A percentile compares a stretch with the other conserved stretches of the same genome.
These are phyloP conservation scores for Orchestia grillus DNA, from an alignment of 1,140 invertebrate species.

Conservation along the genomic window DNA sequence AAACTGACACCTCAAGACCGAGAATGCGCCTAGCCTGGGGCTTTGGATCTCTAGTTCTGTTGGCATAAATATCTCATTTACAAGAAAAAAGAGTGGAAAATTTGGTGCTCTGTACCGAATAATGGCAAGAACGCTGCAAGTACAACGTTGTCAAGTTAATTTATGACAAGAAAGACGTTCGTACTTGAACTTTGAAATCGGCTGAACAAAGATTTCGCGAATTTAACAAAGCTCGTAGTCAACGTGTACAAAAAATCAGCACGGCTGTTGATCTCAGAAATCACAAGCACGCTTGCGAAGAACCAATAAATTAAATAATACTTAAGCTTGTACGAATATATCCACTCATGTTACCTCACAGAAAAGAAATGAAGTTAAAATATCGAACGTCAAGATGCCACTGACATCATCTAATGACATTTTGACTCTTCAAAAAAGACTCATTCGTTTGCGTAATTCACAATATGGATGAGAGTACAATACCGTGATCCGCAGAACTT, in stretches of 20 bases:
- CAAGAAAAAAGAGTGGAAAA: not conserved
- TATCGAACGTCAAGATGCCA: not conserved
- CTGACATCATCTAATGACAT: not conserved
- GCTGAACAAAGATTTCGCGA: not conserved
- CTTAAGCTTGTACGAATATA: too few relatives aligned
- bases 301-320: too few relatives aligned
- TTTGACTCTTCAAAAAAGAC: not conserved
- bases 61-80: not conserved
- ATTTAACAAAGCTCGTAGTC: not conserved
- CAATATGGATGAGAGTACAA: too few relatives aligned
- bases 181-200: not conserved
- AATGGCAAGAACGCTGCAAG: not conserved
- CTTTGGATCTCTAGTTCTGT: not conserved
- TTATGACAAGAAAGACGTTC: not conserved
- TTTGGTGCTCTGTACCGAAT: not conserved
- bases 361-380: not conserved
- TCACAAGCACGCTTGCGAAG: too few relatives aligned
- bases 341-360: not conserved
- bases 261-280: not conserved
- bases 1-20: not conserved
- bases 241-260: not conserved
- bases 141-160: not conserved
- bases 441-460: too few relatives aligned
- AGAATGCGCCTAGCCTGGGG: not conserved
- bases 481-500: not conserved